Base-by-base conservation (phyloP, 2,797 vertebrate species). In the Salmo trutta region DNA sequence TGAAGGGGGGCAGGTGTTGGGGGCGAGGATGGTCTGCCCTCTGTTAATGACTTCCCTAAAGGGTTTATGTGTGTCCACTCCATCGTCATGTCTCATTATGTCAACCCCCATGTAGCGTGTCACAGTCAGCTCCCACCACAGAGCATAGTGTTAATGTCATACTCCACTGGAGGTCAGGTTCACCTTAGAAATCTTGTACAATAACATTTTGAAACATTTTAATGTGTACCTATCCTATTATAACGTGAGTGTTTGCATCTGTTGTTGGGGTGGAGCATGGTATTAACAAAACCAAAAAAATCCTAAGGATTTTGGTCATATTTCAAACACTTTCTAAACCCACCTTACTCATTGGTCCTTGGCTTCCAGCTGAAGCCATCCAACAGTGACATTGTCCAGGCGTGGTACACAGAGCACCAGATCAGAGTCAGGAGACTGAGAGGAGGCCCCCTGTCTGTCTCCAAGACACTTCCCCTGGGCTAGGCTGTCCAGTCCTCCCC, bases 41-140 rank as follows among this genome's bases (percentile, higher is more conserved):
- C 75, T 88, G 85, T 85, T 89, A 86, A 91, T 88, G 88, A 83
- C 79, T 77, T 80, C 68, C 75, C 83, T 72, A 51, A 84, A 87
- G 80, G 83, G 81, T 82, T 87, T 72, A 72, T 73, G 75, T 78
- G 82, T 79, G 80, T 87, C 64, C 21, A 77, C 76, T 82, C 54
- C 66, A 66, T 75, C 77, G 71, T 74, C 80, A 79, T 69, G 66
- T 90, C 83, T 87, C 82, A 87, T 81, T 88, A 86, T 73, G 52
- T 88, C 85, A 84, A 83, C 84, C 83, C 78, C 68, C 47, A 14
- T 81, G 80, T 56, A 82, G 83, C 81, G 74, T 83, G 79, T 83
- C 82, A 75, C 5, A 36, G 76, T 81, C 62, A 77, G 79, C 74
- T 78, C 65, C 71, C 75, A 70, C 74, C 56, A 19, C 36, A 47